phyloP scores from a whole-genome alignment of 2,797 vertebrate genomes.

The Acanthornis magna region DNA sequence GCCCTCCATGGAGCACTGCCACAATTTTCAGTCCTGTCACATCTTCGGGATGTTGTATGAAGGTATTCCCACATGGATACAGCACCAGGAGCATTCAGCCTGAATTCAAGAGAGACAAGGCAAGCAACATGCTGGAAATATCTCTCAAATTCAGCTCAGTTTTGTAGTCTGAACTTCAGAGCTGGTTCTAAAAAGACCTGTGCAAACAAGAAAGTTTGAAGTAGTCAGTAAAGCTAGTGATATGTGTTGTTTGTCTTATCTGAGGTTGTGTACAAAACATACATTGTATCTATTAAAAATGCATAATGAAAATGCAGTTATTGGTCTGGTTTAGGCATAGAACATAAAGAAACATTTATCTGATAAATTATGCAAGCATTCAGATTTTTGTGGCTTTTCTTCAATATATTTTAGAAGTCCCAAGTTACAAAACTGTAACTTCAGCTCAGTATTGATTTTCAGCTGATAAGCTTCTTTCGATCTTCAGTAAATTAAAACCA shows the following conservation, averaged over 20 bases:
- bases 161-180: not conserved
- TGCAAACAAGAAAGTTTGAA: not conserved
- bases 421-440: not conserved
- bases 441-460: not conserved
- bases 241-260: not conserved
- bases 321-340: not conserved
- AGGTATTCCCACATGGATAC: no score
- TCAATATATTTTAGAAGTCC: not conserved
- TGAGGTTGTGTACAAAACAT: not conserved
- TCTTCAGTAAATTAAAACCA: not conserved
- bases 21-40: not conserved
- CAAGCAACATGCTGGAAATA: not conserved
- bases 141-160: not conserved
- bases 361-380: not conserved
- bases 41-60: not conserved
- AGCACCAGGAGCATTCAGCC: not conserved
- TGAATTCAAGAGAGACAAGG: not conserved
- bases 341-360: not conserved
- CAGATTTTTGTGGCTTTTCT: not conserved
- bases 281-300: not conserved
- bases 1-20: not conserved
- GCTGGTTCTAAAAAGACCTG: not conserved
- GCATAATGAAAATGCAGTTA: not conserved
- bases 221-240: not conserved
- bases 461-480: not conserved